A percentile compares a stretch with the other conserved stretches of the same genome.
Evolutionary conservation across 2,888 invertebrate species (phyloP).

Genomic region (Furcula furcula): DNA sequence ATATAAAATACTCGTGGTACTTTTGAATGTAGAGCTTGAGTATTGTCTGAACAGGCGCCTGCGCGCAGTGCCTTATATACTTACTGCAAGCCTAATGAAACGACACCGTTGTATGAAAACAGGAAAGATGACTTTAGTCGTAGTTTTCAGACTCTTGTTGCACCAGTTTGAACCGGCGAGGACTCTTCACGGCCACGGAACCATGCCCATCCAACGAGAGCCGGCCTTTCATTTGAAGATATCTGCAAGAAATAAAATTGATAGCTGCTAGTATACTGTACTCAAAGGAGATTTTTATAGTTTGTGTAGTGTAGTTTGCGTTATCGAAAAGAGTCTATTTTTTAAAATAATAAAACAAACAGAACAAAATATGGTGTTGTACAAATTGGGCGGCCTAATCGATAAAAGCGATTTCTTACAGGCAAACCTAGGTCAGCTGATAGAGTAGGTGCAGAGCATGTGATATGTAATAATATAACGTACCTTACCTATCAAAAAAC

Average conservation of each 20-base stretch:
- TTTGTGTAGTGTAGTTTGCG: too few relatives aligned
- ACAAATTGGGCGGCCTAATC: too few relatives aligned
- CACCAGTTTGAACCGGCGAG: conserved; percentile 92
- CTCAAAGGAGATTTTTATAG: too few relatives aligned
- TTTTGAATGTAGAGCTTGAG: background rate
- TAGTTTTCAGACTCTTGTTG: conserved; percentile 95
- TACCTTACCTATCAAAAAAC: too few relatives aligned
- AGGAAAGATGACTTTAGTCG: conserved; percentile 80
- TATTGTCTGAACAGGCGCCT: background rate
- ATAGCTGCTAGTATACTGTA: too few relatives aligned
- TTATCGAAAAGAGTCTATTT: too few relatives aligned
- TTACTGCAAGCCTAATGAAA: background rate
- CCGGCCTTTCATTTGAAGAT: conserved; percentile 90
- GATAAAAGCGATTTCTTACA: too few relatives aligned
- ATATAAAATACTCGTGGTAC: background rate
- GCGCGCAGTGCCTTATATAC: background rate
- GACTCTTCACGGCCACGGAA: conserved; percentile 91
- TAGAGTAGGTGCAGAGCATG: too few relatives aligned
- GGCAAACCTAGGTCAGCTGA: too few relatives aligned
- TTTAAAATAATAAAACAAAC: too few relatives aligned
- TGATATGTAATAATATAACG: too few relatives aligned
- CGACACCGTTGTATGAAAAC: conserved; percentile 5
- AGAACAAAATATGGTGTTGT: too few relatives aligned
- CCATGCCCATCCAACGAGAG: conserved; percentile 88
- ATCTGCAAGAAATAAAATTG: conserved; percentile 38